Evolutionary conservation across 2,113 vertebrate species (phyloP).

Genomic region (Gambusia holbrooki): DNA sequence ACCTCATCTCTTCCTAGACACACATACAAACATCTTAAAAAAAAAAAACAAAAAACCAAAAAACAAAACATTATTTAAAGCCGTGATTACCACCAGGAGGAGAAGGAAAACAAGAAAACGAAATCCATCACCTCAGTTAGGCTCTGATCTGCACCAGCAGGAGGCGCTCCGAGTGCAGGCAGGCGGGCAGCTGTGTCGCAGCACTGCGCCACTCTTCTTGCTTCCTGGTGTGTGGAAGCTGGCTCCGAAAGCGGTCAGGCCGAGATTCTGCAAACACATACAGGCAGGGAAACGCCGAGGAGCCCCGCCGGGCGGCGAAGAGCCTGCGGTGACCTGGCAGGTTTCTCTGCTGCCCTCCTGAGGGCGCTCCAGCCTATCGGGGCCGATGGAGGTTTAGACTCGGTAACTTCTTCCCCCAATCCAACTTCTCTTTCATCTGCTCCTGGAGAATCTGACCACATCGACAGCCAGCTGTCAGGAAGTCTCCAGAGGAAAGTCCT

Average conservation of each 20-base stretch:
- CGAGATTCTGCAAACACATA: conserved; percentile 56
- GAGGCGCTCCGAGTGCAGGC: conserved; percentile 52
- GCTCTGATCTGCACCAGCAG: conserved; percentile 46
- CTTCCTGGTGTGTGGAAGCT: conserved; percentile 10
- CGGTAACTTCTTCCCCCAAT: conserved; percentile 43
- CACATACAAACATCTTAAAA: conserved; percentile 12
- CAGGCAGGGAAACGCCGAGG: conserved; percentile 12
- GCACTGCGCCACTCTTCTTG: conserved; percentile 70
- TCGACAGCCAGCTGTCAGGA: conserved; percentile 42
- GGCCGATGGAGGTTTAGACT: conserved; percentile 25
- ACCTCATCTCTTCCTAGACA: conserved; percentile 39
- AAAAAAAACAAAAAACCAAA: too few species aligned
- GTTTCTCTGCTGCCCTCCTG: conserved; percentile 1
- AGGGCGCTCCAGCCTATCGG: conserved; percentile 6
- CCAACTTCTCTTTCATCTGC: conserved; percentile 38
- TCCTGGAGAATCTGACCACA: conserved; percentile 30
- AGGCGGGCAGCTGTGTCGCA: conserved; percentile 68
- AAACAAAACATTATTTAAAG: conserved; percentile 26
- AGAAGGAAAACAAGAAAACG: neutral
- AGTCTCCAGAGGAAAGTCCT: conserved; percentile 30
- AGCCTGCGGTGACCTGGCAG: conserved; percentile 59
- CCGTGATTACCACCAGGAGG: conserved; percentile 12
- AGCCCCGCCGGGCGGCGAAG: conserved; percentile 3
- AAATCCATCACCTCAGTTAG: neutral
- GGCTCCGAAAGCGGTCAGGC: conserved; percentile 40